Evolutionary conservation across 1,140 invertebrate species (phyloP).

Genomic region (Cotesia typhae): DNA sequence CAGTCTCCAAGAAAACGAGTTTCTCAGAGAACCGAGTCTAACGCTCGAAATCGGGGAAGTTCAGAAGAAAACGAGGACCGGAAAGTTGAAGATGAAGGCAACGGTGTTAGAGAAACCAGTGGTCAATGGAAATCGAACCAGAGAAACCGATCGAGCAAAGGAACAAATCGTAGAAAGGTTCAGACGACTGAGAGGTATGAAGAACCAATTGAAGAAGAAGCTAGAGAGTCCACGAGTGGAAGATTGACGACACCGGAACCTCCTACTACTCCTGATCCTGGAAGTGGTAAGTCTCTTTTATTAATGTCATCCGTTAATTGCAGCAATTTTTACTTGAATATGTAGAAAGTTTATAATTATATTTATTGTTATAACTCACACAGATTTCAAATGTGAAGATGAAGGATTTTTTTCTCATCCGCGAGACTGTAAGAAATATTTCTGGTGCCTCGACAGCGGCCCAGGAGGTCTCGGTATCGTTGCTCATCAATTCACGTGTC

Average conservation of each 20-base stretch:
- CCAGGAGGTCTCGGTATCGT: constrained; percentile 89
- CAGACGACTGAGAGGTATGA: constrained; percentile 35
- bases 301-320: not conserved
- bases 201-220: constrained; percentile 32
- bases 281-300: constrained; percentile 70
- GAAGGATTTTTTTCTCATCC: constrained; percentile 95
- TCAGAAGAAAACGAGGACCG: constrained; percentile 33
- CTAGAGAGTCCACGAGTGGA: constrained; percentile 48
- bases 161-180: not conserved
- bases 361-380: constrained; percentile 31
- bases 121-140: constrained; percentile 7
- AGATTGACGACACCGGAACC: constrained; percentile 80
- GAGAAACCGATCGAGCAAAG: constrained; percentile 11
- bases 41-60: constrained; percentile 34
- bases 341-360: constrained; percentile 15
- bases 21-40: constrained; percentile 44
- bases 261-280: constrained; percentile 89
- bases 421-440: constrained; percentile 92
- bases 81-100: constrained; percentile 47
- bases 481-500: constrained; percentile 93
- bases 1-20: constrained; percentile 40
- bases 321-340: constrained; percentile 29
- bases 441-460: constrained; percentile 91
- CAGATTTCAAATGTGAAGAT: constrained; percentile 90
- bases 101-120: constrained; percentile 41